Evolutionary conservation across 2,113 vertebrate genomes (phyloP), one percentile per base, ranked within the genome.

Genomic region (Triplophysa dalaica): DNA sequence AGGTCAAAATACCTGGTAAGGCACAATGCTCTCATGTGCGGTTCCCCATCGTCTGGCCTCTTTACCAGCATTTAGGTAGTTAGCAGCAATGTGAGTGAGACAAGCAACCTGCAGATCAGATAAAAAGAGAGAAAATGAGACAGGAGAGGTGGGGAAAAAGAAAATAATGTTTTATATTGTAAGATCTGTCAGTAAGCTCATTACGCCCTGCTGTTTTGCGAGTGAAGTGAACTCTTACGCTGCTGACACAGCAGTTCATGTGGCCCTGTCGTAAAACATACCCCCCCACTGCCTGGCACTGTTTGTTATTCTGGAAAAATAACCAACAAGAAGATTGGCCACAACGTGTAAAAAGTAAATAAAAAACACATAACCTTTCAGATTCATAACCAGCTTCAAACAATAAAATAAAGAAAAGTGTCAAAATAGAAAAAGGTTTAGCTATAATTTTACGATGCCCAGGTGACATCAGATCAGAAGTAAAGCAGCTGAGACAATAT

Each of bases 21-120:
- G 95, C 82, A 96, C 94, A 82, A 96, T 94, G 84, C 93, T 96
- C 63, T 92, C 93, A 22, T 96, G 95, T 61, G 94, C 95, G 11
- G 93, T 95, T 62, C 94, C 94, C 95, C 95, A 96, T 24, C 93
- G 91, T 68, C 88, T 89, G 2, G 91, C 91, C 88, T 95, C 95
- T 41, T 89, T 86, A 82, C 90, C 89, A 67, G 82, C 88, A 54
- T 93, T 96, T 72, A 96, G 93, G 79, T 93, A 96, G 91, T 95
- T 96, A 60, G 93, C 92, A 79, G 92, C 95, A 69, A 96, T 85
- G 1, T 95, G 93, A 83, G 90, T 93, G 82, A 96, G 93, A 86
- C 95, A 96, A 0, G 95, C 94, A 86, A 96, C 94, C 95, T 96
- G 77, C 12, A 86, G 56, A 26, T 50, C 48, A 70, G 56, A 72